Evolutionary conservation across 1,140 invertebrate genomes (phyloP).

Genomic region (Ladona fulva): DNA sequence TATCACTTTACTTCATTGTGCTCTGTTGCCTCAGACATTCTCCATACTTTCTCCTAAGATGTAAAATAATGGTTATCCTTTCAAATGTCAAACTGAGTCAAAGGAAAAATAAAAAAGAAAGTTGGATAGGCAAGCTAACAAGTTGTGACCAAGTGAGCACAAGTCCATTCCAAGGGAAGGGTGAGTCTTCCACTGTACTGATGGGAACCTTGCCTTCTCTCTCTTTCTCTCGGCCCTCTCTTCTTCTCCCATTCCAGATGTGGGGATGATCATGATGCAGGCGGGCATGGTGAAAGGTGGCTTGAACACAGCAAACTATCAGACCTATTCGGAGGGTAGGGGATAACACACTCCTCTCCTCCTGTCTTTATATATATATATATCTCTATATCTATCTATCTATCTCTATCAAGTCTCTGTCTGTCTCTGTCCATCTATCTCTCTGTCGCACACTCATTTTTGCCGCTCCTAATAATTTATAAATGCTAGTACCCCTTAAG

Average conservation of each 20-base stretch:
- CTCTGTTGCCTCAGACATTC: too few relatives aligned
- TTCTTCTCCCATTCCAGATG: conserved; percentile 69
- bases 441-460: conserved; percentile 15
- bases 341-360: not conserved
- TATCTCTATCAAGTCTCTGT: conserved; percentile 11
- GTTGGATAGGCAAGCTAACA: not conserved
- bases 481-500: not conserved
- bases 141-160: not conserved
- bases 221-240: not conserved
- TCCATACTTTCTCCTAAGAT: too few relatives aligned
- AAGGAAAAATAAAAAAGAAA: not conserved
- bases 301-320: conserved; percentile 60
- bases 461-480: conserved; percentile 12
- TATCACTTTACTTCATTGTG: too few relatives aligned
- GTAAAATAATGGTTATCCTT: too few relatives aligned
- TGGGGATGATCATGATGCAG: conserved; percentile 91
- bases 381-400: not conserved
- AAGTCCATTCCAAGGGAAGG: not conserved
- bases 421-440: conserved; percentile 9
- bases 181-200: not conserved
- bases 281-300: conserved; percentile 82
- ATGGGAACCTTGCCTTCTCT: conserved; percentile 7
- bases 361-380: conserved; percentile 11
- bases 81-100: too few relatives aligned
- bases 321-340: conserved; percentile 67